Evolutionary conservation across 2,797 vertebrate species (phyloP).

Genomic region (Clarias pachynema): DNA sequence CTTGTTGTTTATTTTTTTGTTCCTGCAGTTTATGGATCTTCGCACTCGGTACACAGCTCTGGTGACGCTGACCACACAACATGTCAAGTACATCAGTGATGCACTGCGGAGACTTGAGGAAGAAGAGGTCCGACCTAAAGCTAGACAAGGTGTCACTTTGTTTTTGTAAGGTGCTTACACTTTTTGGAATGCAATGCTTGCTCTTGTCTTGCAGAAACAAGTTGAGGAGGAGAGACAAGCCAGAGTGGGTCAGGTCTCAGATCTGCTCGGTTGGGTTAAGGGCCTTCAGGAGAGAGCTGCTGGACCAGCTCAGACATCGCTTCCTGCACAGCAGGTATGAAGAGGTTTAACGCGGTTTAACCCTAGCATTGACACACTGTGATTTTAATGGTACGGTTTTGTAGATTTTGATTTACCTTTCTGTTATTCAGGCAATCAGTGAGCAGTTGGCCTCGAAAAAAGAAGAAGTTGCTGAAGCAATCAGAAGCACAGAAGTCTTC

Average conservation of each 20-base stretch:
- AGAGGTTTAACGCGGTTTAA: background rate
- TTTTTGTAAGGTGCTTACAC: background rate
- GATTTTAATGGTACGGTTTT: background rate
- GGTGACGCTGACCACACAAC: slow-evolving; percentile 95
- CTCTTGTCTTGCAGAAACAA: slow-evolving; percentile 80
- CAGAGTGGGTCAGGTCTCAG: slow-evolving; percentile 88
- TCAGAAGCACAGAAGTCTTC: slow-evolving; percentile 91
- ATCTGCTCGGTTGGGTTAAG: slow-evolving; percentile 88
- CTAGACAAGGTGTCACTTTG: background rate
- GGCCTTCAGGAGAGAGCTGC: slow-evolving; percentile 76
- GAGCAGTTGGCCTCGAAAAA: slow-evolving; percentile 89
- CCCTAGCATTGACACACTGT: too few relatives aligned
- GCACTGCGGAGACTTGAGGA: slow-evolving; percentile 90
- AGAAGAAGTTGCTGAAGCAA: slow-evolving; percentile 88
- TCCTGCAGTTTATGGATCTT: slow-evolving; percentile 91
- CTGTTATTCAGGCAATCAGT: slow-evolving; percentile 76
- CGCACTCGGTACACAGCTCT: slow-evolving; percentile 94
- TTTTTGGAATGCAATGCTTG: background rate
- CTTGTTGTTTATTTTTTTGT: background rate
- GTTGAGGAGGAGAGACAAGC: slow-evolving; percentile 96
- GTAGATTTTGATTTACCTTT: background rate
- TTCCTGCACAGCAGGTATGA: slow-evolving; percentile 89
- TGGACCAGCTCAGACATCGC: slow-evolving; percentile 83
- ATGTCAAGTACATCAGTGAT: slow-evolving; percentile 97
- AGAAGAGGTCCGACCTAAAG: slow-evolving; percentile 82